Base-by-base conservation (phyloP, 2,113 vertebrate genomes). In the Canis aureus region DNA sequence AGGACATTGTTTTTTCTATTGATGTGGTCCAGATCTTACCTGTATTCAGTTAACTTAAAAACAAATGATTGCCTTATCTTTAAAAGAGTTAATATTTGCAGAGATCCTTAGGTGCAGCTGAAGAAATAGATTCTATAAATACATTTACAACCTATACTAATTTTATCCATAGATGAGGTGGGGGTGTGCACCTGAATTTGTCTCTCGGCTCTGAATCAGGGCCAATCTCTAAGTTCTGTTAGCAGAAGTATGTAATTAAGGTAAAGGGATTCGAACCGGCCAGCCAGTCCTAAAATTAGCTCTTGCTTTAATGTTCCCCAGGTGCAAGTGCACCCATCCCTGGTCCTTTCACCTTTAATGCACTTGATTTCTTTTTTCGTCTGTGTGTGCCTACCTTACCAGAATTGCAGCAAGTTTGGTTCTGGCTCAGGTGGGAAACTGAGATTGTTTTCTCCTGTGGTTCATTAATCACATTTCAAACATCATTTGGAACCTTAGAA, bases 161-260 rank as follows among this genome's bases (percentile, higher is more conserved):
- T 97, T 96, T 98, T 96, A 95, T 82, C 76, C 55, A 16, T 74
- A 73, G 66, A 64, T 94, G 84, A 81, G 8, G 86, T 89, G 67
- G 32, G 64, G 64, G 25, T 78, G 38, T 95, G 90, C 67, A 74
- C 79, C 88, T 80, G 67, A 85, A 74, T 96, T 90, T 85, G 35
- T 88, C 84, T 94, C 32, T 80, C 53, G 59, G 5, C 11, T 93
- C 82, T 85, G 89, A 95, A 86, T 93, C 69, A 53, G 66, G 84
- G 71, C 89, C 91, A 82, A 0, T 81, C 49, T 78, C 59, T 62
- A 12, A 73, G 66, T 43, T 89, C 51, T 83, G 8, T 76, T 82
- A 97, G 51, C 57, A 94, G 78, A 95, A 85, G 71, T 85, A 10
- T 96, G 51, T 95, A 95, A 95, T 97, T 97, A 60, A 97, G 67